Evolutionary conservation across 2,113 vertebrate species (phyloP), one percentile per base, ranked within the genome.

Genomic region (Melanerpes aurifrons): DNA sequence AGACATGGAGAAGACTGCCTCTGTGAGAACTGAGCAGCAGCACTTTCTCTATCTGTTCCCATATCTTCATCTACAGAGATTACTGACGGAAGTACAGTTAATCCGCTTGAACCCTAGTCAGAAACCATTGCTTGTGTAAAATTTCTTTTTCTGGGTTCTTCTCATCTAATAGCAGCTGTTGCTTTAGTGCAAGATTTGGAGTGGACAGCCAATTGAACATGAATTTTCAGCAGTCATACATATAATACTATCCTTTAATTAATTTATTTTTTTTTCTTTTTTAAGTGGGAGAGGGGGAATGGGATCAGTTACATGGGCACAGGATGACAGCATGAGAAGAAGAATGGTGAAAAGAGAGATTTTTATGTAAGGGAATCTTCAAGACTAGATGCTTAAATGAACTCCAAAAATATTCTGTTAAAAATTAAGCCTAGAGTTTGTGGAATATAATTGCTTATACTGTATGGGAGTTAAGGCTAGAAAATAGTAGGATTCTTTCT

Each of bases 241-340:
- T 35, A 4, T n/a, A 81, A 71, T 21, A 28, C 5, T 47, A 53
- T 54, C 25, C 3, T n/a, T 66, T 26, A 64, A 69, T 45, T 45
- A 29, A 22, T 12, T 40, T 40, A 12, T 10, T 10, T 11, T 40
- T 24, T 63, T 62, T 26, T 24, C 37, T 62, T 26, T 37, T 37
- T 53, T 25, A 53, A 53, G 22, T 24, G 50, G 8, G 7, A 3
- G 9, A 25, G 28, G 19, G 2, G 5, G 4, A 2, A 21, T 2
- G 1, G 7, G 16, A 14, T 4, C 11, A 3, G 4, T 5, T 3
- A 20, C 10, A 48, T 4, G 72, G 24, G 35, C 31, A 89, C 6
- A 29, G 9, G 2, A 7, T 70, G 24, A 32, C 5, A 32, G 3
- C 3, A 4, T 16, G 8, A 40, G 71, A 63, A 31, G 4, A 75